Percentiles rank a stretch among this genome's conserved stretches.
These are phyloP conservation scores for Cataglyphis livida DNA, from an alignment of 2,888 invertebrate genomes.

Conservation along the genomic window DNA sequence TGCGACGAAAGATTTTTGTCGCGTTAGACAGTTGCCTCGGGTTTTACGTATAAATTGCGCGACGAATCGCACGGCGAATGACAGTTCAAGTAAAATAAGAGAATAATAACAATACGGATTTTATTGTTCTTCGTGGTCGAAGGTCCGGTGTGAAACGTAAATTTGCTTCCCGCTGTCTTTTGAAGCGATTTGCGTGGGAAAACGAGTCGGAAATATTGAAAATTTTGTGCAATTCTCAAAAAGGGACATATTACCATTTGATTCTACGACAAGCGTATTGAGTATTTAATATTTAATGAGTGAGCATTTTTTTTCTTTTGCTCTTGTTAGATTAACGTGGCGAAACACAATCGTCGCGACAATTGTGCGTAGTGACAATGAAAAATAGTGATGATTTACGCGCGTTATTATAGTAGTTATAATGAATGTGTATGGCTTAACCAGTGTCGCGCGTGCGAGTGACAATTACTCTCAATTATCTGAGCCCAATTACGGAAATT, in stretches of 20 bases:
- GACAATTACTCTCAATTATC: slow-evolving; percentile 22
- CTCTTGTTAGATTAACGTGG: not conserved
- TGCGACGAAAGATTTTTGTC: slow-evolving; percentile 46
- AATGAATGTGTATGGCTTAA: not conserved
- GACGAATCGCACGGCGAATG: slow-evolving; percentile 58
- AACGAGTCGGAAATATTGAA: slow-evolving; percentile 40
- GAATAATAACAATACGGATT: slow-evolving; percentile 69
- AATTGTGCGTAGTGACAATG: not conserved
- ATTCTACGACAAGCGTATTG: not conserved
- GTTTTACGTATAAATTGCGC: slow-evolving; percentile 65
- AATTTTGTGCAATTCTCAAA: slow-evolving; percentile 36
- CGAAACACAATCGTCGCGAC: not conserved
- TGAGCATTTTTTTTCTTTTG: not conserved
- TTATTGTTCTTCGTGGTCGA: slow-evolving; percentile 72
- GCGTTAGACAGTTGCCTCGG: slow-evolving; percentile 24
- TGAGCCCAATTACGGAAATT: not conserved
- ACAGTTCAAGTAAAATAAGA: slow-evolving; percentile 56
- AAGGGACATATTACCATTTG: not conserved
- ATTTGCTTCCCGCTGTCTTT: slow-evolving; percentile 32
- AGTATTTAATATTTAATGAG: not conserved
- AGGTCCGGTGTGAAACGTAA: slow-evolving; percentile 66
- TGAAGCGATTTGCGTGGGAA: slow-evolving; percentile 43
- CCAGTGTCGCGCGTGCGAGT: not conserved
- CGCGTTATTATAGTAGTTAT: not conserved
- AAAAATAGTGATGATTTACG: not conserved